A percentile compares a stretch with the other conserved stretches of the same genome.
Evolutionary conservation across 1,140 invertebrate species (phyloP).

Genomic region (Phymorhynchus buccinoides): DNA sequence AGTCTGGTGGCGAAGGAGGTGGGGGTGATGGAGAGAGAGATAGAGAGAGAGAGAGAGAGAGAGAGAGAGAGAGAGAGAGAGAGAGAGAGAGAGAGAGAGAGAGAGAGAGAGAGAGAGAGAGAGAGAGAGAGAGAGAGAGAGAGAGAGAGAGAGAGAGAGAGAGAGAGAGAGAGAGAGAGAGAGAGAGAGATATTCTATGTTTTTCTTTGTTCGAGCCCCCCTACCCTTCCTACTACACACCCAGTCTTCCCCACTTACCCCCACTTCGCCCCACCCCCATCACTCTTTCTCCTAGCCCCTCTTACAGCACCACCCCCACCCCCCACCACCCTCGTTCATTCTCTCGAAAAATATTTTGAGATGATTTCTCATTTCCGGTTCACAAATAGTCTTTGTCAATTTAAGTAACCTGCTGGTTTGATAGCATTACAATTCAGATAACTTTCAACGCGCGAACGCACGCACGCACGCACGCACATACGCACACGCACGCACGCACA

Average conservation of each 20-base stretch:
- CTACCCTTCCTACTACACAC: too few species aligned
- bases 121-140: too few species aligned
- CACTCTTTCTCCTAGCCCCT: background rate
- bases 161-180: too few species aligned
- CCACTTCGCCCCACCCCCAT: too few species aligned
- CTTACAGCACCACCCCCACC: too few species aligned
- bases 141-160: too few species aligned
- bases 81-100: too few species aligned
- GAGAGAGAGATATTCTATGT: too few species aligned
- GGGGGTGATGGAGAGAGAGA: background rate
- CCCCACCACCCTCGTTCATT: too few species aligned
- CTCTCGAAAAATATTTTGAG: background rate
- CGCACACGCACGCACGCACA: background rate
- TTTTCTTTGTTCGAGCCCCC: too few species aligned
- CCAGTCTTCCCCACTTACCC: too few species aligned
- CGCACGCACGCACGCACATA: background rate
- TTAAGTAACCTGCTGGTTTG: background rate
- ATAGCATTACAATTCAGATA: background rate
- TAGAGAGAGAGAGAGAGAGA: background rate
- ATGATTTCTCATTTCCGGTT: slow-evolving; percentile 16
- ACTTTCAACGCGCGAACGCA: background rate
- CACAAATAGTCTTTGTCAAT: background rate
- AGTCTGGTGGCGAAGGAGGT: background rate
- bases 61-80: background rate
- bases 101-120: too few species aligned